Evolutionary conservation across 2,888 invertebrate species (phyloP), one percentile per base, ranked within the genome.

Genomic region (Rutpela maculata): DNA sequence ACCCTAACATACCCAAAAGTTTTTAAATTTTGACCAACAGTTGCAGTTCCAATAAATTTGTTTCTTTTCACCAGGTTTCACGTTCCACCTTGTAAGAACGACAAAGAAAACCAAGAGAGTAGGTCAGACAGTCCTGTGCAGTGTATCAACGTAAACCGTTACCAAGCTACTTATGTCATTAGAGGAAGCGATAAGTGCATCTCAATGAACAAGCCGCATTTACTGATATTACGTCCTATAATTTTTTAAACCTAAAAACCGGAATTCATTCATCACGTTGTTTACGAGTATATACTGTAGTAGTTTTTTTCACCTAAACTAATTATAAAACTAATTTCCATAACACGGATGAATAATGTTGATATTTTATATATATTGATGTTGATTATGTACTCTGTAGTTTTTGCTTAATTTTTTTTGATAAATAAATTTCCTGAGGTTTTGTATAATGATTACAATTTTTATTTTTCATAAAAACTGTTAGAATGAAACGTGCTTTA

Each of bases 81-180:
- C 7, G 35, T 17, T 31, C 31, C 56, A 15, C 22, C 12, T 31
- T 55, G 35, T 31, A 56, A 31, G 56, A 56, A 17, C 55, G 50
- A 66, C 17, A 19, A 59, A 59, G 35, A 60, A 11, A 43, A n/a
- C 55, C 12, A 55, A n/a, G 55, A 62, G 70, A 72, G 63, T 62
- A 72, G 72, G 72, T 63, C 72, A 63, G 50, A 63, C 43, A 11
- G 19, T 62, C 43, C 50, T 43, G 26, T 62, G 43, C 43, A 38
- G 62, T 59, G 60, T 59, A 60, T 62, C 71, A 43, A 22, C 11
- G 50, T 72, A 6, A 63, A 62, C 72, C 62, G 62, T 72, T 63
- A 62, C 55, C 26, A 2, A 22, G 31, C 71, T 22, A 72, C 72
- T 72, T 72, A 72, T 62, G 55, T 63, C 55, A 63, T 26, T 63